These are phyloP conservation scores for Cryptomyrus ogoouensis DNA, from an alignment of 2,113 vertebrate genomes.

Conservation along the genomic window DNA sequence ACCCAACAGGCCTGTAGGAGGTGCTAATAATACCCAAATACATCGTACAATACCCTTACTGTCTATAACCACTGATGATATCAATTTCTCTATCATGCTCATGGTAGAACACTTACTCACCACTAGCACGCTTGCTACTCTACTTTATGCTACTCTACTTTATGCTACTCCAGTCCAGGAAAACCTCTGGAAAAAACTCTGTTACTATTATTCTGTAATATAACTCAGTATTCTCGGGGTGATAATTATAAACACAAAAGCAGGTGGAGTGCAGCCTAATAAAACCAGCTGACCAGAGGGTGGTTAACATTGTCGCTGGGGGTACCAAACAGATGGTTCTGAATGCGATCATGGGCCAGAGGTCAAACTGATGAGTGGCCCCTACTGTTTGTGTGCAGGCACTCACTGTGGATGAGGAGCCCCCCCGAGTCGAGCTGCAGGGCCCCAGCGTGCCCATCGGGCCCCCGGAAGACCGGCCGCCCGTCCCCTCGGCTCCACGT, in stretches of 20 bases:
- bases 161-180: not conserved
- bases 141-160: not conserved
- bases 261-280: not conserved
- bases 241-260: not conserved
- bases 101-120: not conserved
- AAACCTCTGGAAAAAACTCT: not conserved
- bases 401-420: constrained; percentile 78
- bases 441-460: constrained; percentile 23
- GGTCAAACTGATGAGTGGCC: not conserved
- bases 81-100: not conserved
- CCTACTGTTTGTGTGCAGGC: not conserved
- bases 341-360: not conserved
- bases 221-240: not conserved
- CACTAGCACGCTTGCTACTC: not conserved
- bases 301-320: not conserved
- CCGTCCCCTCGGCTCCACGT: constrained; percentile 69
- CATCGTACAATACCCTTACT: not conserved
- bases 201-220: not conserved
- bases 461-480: constrained; percentile 41
- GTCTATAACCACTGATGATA: not conserved
- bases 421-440: constrained; percentile 53
- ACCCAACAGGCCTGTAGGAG: not conserved
- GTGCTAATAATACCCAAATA: not conserved
- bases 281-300: not conserved
- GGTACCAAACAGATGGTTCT: not conserved